Percentiles rank a stretch among this genome's conserved stretches.
phyloP scores from a whole-genome alignment of 2,113 vertebrate genomes.

The Pygoscelis adeliae region DNA sequence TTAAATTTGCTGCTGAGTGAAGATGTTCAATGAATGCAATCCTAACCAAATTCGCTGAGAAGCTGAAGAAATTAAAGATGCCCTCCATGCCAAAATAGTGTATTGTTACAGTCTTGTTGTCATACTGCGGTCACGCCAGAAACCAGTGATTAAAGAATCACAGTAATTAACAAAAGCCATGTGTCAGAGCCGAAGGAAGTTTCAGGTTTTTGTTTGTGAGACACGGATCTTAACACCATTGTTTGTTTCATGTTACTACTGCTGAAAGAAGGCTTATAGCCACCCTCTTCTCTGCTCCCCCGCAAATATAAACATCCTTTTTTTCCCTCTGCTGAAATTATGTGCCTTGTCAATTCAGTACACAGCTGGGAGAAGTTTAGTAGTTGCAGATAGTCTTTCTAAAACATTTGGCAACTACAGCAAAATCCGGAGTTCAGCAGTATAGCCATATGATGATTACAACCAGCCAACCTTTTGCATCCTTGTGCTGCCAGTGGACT shows the following conservation, averaged over 20 bases:
- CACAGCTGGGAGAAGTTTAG: not conserved
- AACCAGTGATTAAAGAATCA: not conserved
- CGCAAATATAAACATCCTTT: not conserved
- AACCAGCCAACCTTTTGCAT: not conserved
- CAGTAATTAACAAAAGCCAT: constrained; percentile 11
- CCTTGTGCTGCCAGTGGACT: not conserved
- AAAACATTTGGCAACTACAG: not conserved
- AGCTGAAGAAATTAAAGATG: not conserved
- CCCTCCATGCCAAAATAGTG: not conserved
- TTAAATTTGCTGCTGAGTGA: not conserved
- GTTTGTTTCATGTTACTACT: not conserved
- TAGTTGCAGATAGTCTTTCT: not conserved
- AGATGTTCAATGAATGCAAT: not conserved
- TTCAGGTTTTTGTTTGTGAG: not conserved
- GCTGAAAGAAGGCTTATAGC: not conserved
- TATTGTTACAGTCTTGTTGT: not conserved
- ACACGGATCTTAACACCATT: not conserved
- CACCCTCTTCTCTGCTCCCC: not conserved
- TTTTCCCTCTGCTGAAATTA: not conserved
- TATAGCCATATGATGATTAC: not conserved
- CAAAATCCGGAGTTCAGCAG: not conserved
- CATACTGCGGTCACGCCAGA: not conserved
- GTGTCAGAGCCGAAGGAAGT: not conserved
- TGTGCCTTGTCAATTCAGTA: not conserved
- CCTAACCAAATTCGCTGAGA: not conserved